Conservation (phyloP, 2,888 invertebrate species). For the Bombyx huttoni region DNA sequence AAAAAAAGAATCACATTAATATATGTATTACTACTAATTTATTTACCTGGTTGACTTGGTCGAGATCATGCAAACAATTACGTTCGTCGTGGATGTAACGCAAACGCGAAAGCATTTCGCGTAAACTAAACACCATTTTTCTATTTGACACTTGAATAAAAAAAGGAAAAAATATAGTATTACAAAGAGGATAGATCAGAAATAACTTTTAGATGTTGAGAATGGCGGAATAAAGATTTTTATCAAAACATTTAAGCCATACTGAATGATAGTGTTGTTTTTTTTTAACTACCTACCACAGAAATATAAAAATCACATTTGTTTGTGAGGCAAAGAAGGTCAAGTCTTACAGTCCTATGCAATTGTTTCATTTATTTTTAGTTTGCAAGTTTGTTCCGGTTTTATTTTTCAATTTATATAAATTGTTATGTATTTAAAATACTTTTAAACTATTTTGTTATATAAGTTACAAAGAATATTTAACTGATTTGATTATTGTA, state of each 20-base stretch:
- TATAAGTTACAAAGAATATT: too few relatives aligned
- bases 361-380: neutral
- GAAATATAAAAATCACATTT: neutral
- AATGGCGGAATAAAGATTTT: conserved; percentile 9
- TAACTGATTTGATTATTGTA: too few relatives aligned
- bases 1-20: too few relatives aligned
- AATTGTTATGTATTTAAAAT: too few relatives aligned
- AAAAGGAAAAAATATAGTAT: conserved; percentile 11
- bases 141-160: conserved; percentile 16
- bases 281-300: conserved; percentile 3
- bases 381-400: neutral
- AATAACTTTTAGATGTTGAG: conserved; percentile 5
- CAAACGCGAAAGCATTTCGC: conserved; percentile 48
- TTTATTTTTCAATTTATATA: neutral
- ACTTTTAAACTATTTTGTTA: too few relatives aligned
- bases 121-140: conserved; percentile 55
- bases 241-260: neutral
- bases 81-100: conserved; percentile 53
- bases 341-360: neutral
- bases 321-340: neutral
- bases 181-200: conserved; percentile 7
- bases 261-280: neutral
- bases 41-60: conserved; percentile 27
- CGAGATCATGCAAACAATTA: conserved; percentile 20
- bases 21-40: neutral